Evolutionary conservation across 2,888 invertebrate species (phyloP).

Genomic region (Prenolepis imparis): DNA sequence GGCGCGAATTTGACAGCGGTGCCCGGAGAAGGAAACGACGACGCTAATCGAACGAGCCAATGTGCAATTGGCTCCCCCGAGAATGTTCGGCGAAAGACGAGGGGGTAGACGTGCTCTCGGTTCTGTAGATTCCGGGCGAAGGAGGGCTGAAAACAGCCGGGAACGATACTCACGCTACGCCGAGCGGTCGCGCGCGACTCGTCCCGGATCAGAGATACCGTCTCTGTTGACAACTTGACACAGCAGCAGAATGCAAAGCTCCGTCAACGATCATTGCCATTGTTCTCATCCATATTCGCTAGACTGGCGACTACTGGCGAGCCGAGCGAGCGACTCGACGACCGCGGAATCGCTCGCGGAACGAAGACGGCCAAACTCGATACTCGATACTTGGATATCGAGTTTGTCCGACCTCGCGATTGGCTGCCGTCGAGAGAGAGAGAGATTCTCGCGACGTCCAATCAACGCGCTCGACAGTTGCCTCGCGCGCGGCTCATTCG

Average conservation of each 20-base stretch:
- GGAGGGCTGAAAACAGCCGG: not conserved
- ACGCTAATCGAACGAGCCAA: not conserved
- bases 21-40: not conserved
- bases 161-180: not conserved
- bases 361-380: not conserved
- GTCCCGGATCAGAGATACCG: constrained; percentile 70
- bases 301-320: constrained; percentile 75
- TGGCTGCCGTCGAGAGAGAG: not conserved
- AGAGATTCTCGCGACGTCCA: not conserved
- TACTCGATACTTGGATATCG: not conserved
- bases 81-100: not conserved
- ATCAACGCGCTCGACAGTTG: not conserved
- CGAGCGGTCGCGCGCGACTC: constrained; percentile 45
- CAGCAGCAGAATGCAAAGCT: constrained; percentile 71
- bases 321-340: constrained; percentile 18
- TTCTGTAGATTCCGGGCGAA: not conserved
- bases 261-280: constrained; percentile 80
- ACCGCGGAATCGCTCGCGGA: not conserved
- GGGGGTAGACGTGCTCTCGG: not conserved
- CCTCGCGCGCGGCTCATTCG: not conserved
- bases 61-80: not conserved
- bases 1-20: not conserved
- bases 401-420: not conserved
- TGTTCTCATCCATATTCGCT: constrained; percentile 83
- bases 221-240: constrained; percentile 81